Evolutionary conservation across 2,888 invertebrate genomes (phyloP).

Genomic region (Muschampia plurimacula): DNA sequence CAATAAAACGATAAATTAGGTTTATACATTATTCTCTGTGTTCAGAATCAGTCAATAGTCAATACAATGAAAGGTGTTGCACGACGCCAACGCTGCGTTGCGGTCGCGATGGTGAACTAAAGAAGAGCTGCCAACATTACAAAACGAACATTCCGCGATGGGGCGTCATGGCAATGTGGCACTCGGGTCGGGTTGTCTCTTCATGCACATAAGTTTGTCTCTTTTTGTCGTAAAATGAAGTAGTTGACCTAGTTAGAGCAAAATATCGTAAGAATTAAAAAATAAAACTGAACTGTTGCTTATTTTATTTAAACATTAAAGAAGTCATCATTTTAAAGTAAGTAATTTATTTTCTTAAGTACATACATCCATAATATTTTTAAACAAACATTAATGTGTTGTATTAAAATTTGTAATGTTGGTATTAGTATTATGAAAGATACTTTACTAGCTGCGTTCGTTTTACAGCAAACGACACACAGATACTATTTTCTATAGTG

Average conservation of each 20-base stretch:
- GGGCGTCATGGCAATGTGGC: conserved; percentile 82
- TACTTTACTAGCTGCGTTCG: conserved; percentile 9
- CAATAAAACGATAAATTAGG: conserved; percentile 87
- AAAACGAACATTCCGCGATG: conserved; percentile 70
- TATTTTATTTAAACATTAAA: not conserved
- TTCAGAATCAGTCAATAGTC: conserved; percentile 89
- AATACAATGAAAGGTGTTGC: conserved; percentile 91
- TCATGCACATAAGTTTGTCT: conserved; percentile 62
- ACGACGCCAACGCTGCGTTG: conserved; percentile 86
- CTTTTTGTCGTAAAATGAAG: conserved; percentile 55
- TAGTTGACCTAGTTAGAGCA: conserved; percentile 49
- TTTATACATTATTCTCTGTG: conserved; percentile 88
- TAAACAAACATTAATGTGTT: not conserved
- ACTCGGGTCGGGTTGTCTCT: conserved; percentile 56
- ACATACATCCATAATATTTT: not conserved
- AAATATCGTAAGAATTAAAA: conserved; percentile 35
- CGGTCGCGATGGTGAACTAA: conserved; percentile 86
- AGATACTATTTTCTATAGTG: not conserved
- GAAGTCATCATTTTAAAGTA: not conserved
- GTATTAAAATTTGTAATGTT: conserved; percentile 22
- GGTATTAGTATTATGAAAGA: conserved; percentile 18
- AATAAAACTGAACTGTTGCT: not conserved
- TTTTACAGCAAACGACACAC: conserved; percentile 22
- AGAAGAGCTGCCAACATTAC: conserved; percentile 73
- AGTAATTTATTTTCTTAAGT: not conserved